These are phyloP conservation scores for Harlomillsia oculata DNA, from an alignment of 1,140 invertebrate species.

Conservation along the genomic window DNA sequence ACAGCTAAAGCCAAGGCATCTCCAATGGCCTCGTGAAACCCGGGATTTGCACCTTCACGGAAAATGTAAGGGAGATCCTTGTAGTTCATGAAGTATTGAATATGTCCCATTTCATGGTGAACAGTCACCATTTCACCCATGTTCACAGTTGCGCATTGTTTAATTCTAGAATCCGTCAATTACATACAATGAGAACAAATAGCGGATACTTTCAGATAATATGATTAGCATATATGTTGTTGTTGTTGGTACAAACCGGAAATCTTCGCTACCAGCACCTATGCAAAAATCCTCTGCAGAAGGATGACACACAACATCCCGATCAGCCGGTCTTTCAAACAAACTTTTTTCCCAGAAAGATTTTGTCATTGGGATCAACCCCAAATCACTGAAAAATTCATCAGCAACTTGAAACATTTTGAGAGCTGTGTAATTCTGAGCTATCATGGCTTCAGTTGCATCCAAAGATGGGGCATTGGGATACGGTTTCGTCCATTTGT, in stretches of 20 bases:
- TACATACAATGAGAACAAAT: background rate
- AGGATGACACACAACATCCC: conserved; percentile 12
- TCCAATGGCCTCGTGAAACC: conserved; percentile 46
- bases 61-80: conserved; percentile 40
- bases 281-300: conserved; percentile 21
- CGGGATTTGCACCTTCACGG: conserved; percentile 43
- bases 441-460: conserved; percentile 1
- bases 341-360: conserved; percentile 16
- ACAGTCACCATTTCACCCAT: conserved; percentile 43
- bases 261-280: conserved; percentile 40
- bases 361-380: conserved; percentile 4
- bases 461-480: conserved; percentile 8
- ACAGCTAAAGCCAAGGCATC: conserved; percentile 66
- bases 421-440: conserved; percentile 13
- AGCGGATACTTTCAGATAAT: too few species aligned
- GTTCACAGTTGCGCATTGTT: conserved; percentile 48
- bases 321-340: conserved; percentile 39
- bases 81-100: conserved; percentile 45
- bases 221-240: too few species aligned
- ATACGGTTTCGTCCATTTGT: conserved; percentile 4
- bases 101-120: conserved; percentile 48
- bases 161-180: conserved; percentile 42
- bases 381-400: conserved; percentile 15
- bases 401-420: conserved; percentile 15
- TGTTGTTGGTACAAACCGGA: too few species aligned